phyloP scores from a whole-genome alignment of 2,888 invertebrate species.

The Stenolophus ochropezus region DNA sequence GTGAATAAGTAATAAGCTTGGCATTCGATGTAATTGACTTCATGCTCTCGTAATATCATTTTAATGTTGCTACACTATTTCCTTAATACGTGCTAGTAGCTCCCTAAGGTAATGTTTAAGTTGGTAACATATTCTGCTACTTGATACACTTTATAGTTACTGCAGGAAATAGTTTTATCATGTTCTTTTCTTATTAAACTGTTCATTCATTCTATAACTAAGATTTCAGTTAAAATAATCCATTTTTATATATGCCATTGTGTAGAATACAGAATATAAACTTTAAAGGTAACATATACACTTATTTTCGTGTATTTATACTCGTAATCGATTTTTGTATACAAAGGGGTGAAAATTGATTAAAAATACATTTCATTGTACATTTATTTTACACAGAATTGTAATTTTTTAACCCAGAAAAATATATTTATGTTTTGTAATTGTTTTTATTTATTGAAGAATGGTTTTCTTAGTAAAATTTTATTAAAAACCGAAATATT shows the following conservation, averaged over 20 bases:
- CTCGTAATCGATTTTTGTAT: neutral
- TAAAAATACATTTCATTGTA: neutral
- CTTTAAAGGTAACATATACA: neutral
- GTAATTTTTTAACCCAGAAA: neutral
- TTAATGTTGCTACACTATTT: neutral
- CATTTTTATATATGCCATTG: too few species aligned
- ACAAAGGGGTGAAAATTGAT: neutral
- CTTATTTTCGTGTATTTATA: neutral
- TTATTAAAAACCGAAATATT: too few species aligned
- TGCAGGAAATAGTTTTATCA: neutral
- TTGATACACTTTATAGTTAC: neutral
- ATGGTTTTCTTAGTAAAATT: too few species aligned
- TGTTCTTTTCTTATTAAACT: neutral
- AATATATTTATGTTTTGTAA: neutral
- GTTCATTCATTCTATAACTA: too few species aligned
- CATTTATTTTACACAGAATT: neutral
- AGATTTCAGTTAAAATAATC: neutral
- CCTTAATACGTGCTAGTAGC: conserved; percentile 9
- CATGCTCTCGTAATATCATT: neutral
- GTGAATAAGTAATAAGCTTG: neutral
- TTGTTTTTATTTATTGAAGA: neutral
- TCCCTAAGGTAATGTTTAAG: neutral
- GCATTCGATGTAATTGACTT: neutral
- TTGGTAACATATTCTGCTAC: neutral
- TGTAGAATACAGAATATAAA: too few species aligned